Evolutionary conservation across 1,140 invertebrate genomes (phyloP).

Genomic region (Heliconius eleuchia): DNA sequence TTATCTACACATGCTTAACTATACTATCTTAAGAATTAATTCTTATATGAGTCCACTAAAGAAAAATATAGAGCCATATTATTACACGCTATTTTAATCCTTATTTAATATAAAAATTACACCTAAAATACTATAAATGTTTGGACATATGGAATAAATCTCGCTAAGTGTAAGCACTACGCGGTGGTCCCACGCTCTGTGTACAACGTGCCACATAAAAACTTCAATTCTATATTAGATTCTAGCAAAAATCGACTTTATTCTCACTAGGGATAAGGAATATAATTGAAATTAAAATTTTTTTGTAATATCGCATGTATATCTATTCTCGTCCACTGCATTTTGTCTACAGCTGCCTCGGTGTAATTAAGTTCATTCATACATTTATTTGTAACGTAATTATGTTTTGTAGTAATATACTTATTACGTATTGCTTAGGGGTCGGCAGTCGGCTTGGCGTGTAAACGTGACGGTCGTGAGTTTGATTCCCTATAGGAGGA

Average conservation of each 20-base stretch:
- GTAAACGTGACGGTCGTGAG: no score
- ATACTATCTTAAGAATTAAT: slow-evolving; percentile 7
- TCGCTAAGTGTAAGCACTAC: slow-evolving; percentile 38
- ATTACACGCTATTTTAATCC: background rate
- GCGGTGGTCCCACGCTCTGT: slow-evolving; percentile 56
- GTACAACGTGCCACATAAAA: slow-evolving; percentile 22
- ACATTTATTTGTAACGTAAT: slow-evolving; percentile 20
- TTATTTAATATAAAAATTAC: background rate
- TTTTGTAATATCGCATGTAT: slow-evolving; percentile 18
- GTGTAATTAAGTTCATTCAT: slow-evolving; percentile 58
- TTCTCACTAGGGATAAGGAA: background rate
- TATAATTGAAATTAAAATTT: background rate
- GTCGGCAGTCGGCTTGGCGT: no score
- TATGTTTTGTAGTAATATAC: slow-evolving; percentile 11
- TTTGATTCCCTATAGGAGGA: background rate
- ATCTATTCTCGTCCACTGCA: slow-evolving; percentile 53
- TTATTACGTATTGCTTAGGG: background rate
- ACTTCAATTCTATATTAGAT: background rate
- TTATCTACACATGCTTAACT: background rate
- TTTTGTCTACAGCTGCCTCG: slow-evolving; percentile 58
- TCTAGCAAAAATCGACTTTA: background rate
- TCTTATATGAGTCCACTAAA: background rate
- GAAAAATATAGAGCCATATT: background rate
- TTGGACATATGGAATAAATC: slow-evolving; percentile 39
- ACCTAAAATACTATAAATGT: slow-evolving; percentile 2